Base-by-base conservation (phyloP, 2,888 invertebrate species). In the Brachypalpus laphriformis region DNA sequence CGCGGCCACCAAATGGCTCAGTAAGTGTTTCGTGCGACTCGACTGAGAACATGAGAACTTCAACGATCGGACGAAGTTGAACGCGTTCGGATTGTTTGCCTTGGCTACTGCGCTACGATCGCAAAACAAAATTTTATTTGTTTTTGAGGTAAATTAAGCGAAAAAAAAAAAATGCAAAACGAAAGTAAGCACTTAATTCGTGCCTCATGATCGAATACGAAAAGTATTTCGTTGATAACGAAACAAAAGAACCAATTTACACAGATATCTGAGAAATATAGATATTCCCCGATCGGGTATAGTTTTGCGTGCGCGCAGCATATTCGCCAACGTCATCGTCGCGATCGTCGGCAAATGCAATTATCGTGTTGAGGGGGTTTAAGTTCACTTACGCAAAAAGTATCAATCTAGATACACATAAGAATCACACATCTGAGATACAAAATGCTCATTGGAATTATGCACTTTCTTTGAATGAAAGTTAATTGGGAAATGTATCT, bases 401-500 rank as follows among this genome's bases (percentile, higher is more conserved):
- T 40, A n/a, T 34, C 34, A 18, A 56, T 56, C 16, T 57, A 57
- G 45, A 34, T 63, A 45, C 42, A 28, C 18, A 16, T 7, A n/a
- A n/a, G 11, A n/a, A 18, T 8, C 1, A 57, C 1, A 3, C 0
- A 11, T 22, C 0, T 2, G 8, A 34, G 45, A 45, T 45, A 70
- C n/a, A 11, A 56, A 31, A 7, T 2, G 18, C 18, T 18, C 14
- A 2, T 14, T 63, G 18, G 57, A 47, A 70, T 28, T 66, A 71
- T 76, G 70, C 71, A 70, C 22, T 77, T 47, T 51, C 56, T 40
- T 71, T 31, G 47, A 65, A 82, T 49, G 65, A 71, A 81, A 71
- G 71, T 71, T 77, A 72, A 77, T 77, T 72, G 71, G 66, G 31
- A 18, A 71, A 47, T 37, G 51, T 66, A 40, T 40, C 40, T 40